Evolutionary conservation across 2,797 vertebrate species (phyloP), one percentile per base, ranked within the genome.

Genomic region (Gadopsis bispinosus): DNA sequence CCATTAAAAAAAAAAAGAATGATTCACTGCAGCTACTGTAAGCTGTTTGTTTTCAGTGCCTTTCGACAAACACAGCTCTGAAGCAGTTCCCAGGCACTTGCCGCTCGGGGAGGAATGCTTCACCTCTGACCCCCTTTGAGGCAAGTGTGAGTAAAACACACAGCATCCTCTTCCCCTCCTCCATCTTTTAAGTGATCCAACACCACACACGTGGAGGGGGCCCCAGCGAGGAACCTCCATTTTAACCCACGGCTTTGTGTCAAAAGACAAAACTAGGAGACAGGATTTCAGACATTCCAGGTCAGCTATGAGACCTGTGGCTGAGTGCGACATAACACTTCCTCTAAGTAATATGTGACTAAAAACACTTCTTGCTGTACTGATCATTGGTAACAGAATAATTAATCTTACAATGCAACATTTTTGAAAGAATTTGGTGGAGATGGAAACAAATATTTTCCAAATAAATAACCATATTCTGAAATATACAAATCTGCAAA

Each of bases 161-260:
- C 41, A 83, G 71, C 70, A 83, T 91, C 89, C 87, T 85, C 67
- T 79, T 77, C 89, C 85, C 88, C 86, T 89, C 92, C 89, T 89
- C 89, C 89, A 91, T 87, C 84, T 81, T 87, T 87, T 68, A 77
- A 87, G 84, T 78, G 83, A 89, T 89, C 89, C 87, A 82, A 84
- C 85, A 69, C 90, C 90, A 89, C 91, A 93, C 91, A 94, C 86
- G 90, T 90, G 90, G 90, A 91, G 85, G 83, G 83, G 90, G 86
- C 87, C 87, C 81, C 61, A 10, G 64, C 80, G 51, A 63, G 77
- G 58, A 86, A 72, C 77, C 80, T 88, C 89, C 89, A 91, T 89
- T 93, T 92, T 93, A 75, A 83, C 83, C 79, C 45, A 60, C 3
- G 33, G 82, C 87, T 89, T 91, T 91, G 84, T 90, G 89, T 94